Percentiles rank a stretch among this genome's conserved stretches.
These are phyloP conservation scores for Harpagifer antarcticus DNA, from an alignment of 2,797 vertebrate genomes.

Conservation along the genomic window DNA sequence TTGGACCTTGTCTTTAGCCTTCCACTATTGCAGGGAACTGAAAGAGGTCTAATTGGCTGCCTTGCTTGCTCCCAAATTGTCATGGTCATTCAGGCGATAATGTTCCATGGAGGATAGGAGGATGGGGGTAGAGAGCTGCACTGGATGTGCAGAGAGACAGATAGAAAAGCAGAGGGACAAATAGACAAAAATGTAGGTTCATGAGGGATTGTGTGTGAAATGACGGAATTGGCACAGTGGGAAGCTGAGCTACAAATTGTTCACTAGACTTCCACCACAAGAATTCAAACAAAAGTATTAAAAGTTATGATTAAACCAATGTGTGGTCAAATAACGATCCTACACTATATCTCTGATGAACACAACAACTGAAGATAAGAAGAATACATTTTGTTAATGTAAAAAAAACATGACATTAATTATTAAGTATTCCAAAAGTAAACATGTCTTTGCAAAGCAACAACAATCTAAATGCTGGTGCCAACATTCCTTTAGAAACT, in stretches of 20 bases:
- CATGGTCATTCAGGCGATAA: conserved; percentile 60
- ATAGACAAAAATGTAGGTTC: neutral
- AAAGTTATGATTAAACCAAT: neutral
- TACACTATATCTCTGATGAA: neutral
- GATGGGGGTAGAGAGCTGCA: conserved; percentile 1
- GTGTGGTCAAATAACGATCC: neutral
- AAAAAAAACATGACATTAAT: neutral
- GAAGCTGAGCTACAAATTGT: neutral
- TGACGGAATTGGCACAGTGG: neutral
- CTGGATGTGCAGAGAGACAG: conserved; percentile 10
- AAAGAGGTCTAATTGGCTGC: conserved; percentile 63
- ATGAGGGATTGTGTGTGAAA: neutral
- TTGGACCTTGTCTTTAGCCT: conserved; percentile 28
- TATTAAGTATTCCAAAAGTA: neutral
- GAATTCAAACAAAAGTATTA: neutral
- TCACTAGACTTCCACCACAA: neutral
- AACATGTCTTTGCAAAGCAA: neutral
- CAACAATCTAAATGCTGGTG: conserved; percentile 1
- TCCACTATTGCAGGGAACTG: conserved; percentile 32
- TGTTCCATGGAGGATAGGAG: conserved; percentile 43
- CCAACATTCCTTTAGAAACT: conserved; percentile 21
- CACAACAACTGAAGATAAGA: neutral
- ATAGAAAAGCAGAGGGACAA: conserved; percentile 11
- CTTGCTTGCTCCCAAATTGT: conserved; percentile 51
- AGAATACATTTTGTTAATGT: neutral